Conservation (phyloP, 2,797 vertebrate species). For the Argentina silus region DNA sequence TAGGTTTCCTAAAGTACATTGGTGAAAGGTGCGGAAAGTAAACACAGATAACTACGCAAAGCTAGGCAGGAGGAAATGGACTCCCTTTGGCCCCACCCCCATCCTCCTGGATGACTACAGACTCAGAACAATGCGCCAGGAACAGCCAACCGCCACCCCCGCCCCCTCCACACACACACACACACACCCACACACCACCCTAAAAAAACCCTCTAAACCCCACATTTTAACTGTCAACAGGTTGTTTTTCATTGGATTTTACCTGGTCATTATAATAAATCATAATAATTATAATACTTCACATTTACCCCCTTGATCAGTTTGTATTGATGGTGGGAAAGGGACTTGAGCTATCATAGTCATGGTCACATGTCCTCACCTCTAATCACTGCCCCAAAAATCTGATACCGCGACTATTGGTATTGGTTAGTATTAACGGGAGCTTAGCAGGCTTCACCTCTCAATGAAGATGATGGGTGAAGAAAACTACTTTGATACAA, state of each 20-base stretch:
- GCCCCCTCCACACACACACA: conserved; percentile 35
- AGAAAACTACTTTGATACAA: not conserved
- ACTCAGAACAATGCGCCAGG: conserved; percentile 70
- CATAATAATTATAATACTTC: not conserved
- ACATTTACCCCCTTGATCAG: not conserved
- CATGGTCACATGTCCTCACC: not conserved
- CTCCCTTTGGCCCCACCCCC: conserved; percentile 54
- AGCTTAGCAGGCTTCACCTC: not conserved
- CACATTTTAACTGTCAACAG: conserved; percentile 20
- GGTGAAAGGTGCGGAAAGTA: conserved; percentile 61
- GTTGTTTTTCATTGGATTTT: conserved; percentile 28
- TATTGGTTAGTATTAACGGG: not conserved
- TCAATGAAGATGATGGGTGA: not conserved
- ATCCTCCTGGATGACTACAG: conserved; percentile 58
- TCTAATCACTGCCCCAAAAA: no score
- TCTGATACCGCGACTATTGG: no score
- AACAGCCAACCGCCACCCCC: no score
- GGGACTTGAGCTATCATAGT: not conserved
- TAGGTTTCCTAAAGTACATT: conserved; percentile 45
- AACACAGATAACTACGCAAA: conserved; percentile 62
- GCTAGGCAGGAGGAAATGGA: conserved; percentile 72
- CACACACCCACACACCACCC: conserved; percentile 28
- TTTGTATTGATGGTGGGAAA: not conserved
- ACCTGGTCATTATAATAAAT: not conserved
- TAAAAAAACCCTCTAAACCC: conserved; percentile 30